These are phyloP conservation scores for Aromia moschata DNA, from an alignment of 2,888 invertebrate genomes.

Conservation along the genomic window DNA sequence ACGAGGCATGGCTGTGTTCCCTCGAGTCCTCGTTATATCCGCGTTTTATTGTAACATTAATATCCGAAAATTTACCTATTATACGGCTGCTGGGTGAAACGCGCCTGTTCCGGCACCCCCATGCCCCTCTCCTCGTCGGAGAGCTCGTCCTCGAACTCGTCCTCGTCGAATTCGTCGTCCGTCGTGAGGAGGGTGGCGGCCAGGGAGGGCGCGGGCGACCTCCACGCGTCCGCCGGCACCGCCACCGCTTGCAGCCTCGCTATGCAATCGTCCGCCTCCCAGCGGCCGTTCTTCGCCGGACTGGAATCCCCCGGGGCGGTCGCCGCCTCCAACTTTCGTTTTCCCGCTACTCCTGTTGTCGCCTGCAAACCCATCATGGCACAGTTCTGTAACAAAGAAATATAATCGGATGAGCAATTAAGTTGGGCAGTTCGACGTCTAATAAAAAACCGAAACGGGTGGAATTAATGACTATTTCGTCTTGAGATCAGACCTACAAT, in stretches of 20 bases:
- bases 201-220: conserved; percentile 61
- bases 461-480: too few species aligned
- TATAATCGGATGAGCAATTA: conserved; percentile 13
- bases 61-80: conserved; percentile 45
- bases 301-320: conserved; percentile 63
- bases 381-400: conserved; percentile 65
- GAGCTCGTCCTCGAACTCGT: conserved; percentile 71
- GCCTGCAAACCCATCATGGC: conserved; percentile 82
- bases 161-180: conserved; percentile 69
- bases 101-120: conserved; percentile 63
- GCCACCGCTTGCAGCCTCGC: conserved; percentile 77
- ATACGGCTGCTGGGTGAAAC: conserved; percentile 51
- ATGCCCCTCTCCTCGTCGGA: conserved; percentile 66
- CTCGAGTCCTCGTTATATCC: too few species aligned
- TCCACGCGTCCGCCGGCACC: conserved; percentile 71
- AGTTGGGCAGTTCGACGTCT: too few species aligned
- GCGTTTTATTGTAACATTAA: too few species aligned
- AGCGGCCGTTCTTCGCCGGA: conserved; percentile 67
- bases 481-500: too few species aligned
- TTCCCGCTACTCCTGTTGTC: conserved; percentile 69
- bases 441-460: too few species aligned
- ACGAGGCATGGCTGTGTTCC: too few species aligned
- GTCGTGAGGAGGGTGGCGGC: conserved; percentile 58
- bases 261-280: conserved; percentile 68
- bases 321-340: conserved; percentile 70